Base-by-base conservation (phyloP, 64 coral and sea anemone genomes). In the Porites australiensis region DNA sequence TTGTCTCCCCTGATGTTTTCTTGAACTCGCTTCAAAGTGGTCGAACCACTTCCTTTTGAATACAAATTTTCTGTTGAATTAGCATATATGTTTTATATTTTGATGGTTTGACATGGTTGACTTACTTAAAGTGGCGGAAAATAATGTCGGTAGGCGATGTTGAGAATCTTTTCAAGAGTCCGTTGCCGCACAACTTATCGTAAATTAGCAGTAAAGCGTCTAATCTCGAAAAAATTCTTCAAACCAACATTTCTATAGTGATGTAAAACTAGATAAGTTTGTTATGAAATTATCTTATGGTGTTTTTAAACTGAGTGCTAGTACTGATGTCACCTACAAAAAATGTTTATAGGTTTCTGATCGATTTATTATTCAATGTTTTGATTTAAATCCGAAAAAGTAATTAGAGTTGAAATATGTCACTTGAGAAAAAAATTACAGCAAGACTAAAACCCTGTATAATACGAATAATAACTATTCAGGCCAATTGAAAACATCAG, bases 11-110 rank as follows among this genome's bases (percentile, higher is more conserved):
- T 76, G 44, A 5, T 19, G 13, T 13, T 76, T 76, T 49, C 48
- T 7, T 8, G 73, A 7, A 47, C 48, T 46, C 44, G 13, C 73
- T 5, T 50, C 46, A 52, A 50, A 7, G 19, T 47, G 48, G 45
- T 76, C 48, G 7, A 76, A 52, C 49, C 50, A 76, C 73, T 50
- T 16, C 13, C 10, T 8, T 47, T 76, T 13, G 21, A 76, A 76
- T 76, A 76, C 50, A 51, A 47, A 76, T 76, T 76, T 76, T 48
- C 15, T 76, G 15, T 76, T 50, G 19, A 8, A 76, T 76, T 76
- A 76, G 47, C 46, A 76, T 76, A 76, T 19, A 76, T 52, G 19
- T 50, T 19, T 50, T 18, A 76, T 76, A 76, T 76, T 50, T 14
- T 76, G 46, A n/a, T 76, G 49, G 73, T 76, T 50, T 76, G 16